phyloP scores from a whole-genome alignment of 2,797 vertebrate species.

The Neosilurus mollespiculum region DNA sequence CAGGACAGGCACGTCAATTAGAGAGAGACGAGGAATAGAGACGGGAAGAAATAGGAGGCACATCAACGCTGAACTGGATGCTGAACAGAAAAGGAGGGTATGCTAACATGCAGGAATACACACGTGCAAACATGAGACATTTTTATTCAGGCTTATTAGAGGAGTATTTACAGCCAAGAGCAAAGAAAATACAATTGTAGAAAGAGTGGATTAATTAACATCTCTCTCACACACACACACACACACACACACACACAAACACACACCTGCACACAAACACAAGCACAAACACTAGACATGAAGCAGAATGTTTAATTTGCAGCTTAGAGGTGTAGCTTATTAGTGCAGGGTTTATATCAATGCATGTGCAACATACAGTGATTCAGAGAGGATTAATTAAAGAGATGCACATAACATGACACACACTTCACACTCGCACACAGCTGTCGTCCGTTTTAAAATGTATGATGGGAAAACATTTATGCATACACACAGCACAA shows the following conservation, averaged over 20 bases:
- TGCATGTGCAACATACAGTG: background rate
- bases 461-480: background rate
- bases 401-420: background rate
- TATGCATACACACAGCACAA: background rate
- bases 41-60: slow-evolving; percentile 3
- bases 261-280: background rate
- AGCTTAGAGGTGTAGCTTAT: slow-evolving; percentile 58
- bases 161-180: background rate
- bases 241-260: slow-evolving; percentile 5
- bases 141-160: background rate
- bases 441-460: background rate
- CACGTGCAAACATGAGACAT: background rate
- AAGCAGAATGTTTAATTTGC: slow-evolving; percentile 40
- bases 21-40: slow-evolving; percentile 1
- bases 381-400: background rate
- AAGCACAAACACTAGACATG: slow-evolving; percentile 2
- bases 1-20: slow-evolving; percentile 41
- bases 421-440: background rate
- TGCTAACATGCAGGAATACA: background rate
- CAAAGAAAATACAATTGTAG: background rate
- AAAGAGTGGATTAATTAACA: slow-evolving; percentile 8
- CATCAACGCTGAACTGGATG: background rate
- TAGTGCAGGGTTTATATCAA: slow-evolving; percentile 24
- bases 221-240: background rate
- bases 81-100: no score